phyloP scores from a whole-genome alignment of 1,140 invertebrate genomes.

The Onthophagus taurus region DNA sequence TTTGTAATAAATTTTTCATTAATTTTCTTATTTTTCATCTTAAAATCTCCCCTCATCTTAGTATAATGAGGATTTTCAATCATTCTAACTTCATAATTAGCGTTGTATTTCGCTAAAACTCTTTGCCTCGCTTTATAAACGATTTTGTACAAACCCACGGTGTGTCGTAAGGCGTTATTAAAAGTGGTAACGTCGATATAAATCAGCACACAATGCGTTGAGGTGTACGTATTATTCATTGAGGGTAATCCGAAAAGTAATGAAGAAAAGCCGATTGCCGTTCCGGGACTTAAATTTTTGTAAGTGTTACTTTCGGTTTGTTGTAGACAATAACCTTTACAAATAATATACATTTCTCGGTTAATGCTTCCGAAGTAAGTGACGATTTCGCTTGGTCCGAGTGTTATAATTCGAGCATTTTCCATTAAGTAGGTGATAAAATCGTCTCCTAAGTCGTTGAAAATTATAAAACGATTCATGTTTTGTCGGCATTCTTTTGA shows the following conservation, averaged over 20 bases:
- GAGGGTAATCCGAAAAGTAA: constrained; percentile 7
- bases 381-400: constrained; percentile 41
- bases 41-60: constrained; percentile 1
- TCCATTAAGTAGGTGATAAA: constrained; percentile 12
- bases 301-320: constrained; percentile 8
- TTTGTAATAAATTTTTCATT: constrained; percentile 3
- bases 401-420: constrained; percentile 37
- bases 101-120: constrained; percentile 6
- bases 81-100: constrained; percentile 8
- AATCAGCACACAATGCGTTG: constrained; percentile 6
- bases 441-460: constrained; percentile 12
- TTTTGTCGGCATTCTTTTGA: constrained; percentile 15
- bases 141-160: background rate
- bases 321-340: constrained; percentile 37
- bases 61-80: constrained; percentile 10
- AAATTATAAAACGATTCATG: constrained; percentile 11
- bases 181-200: constrained; percentile 3
- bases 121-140: constrained; percentile 4
- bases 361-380: constrained; percentile 39
- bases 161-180: background rate
- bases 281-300: constrained; percentile 5
- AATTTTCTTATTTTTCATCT: constrained; percentile 1
- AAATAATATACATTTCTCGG: constrained; percentile 40
- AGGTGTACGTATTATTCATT: constrained; percentile 5
- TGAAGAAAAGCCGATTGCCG: background rate